Evolutionary conservation across 2,113 vertebrate genomes (phyloP), one percentile per base, ranked within the genome.

Genomic region (Poeciliopsis turrubarensis): DNA sequence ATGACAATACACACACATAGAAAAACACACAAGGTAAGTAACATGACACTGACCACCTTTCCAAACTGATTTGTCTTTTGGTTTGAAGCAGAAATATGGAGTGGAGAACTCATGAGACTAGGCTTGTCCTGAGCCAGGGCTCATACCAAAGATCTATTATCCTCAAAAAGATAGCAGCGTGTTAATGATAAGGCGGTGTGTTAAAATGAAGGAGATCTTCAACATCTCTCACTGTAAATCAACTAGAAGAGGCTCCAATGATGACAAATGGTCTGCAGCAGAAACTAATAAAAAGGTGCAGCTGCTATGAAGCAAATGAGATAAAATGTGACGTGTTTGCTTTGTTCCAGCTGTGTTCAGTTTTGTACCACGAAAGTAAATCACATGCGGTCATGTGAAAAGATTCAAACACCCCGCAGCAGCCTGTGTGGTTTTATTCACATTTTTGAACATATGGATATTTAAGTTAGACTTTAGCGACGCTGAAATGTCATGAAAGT

Each of bases 181-280:
- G 80, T 74, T 88, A 91, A 87, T 85, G 85, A 91, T 86, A 70
- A 79, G 84, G 87, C 78, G 69, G 78, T 68, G 80, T 82, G 87
- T 89, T 86, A 85, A 83, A 89, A 83, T 89, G 88, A 92, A 73
- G 62, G 81, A 86, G 72, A 87, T 74, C 75, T 84, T 87, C 68
- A 76, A 73, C 86, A 44, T 83, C 67, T 73, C 31, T 8, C 19
- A 44, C 51, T 14, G 41, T 91, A 86, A 91, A 90, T 93, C 86
- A 89, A 61, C 15, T 0, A 17, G 65, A 86, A 80, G 83, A 80
- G 77, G 70, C 70, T 83, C 73, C 78, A 77, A 89, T 88, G 87
- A 88, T 89, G 90, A 91, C 77, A 78, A 86, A 92, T 80, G 74
- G n/a, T 65, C 80, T 19, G 51, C 75, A 84, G 78, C 75, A 85